Conservation (phyloP, 2,888 invertebrate species). For the Timema podura region DNA sequence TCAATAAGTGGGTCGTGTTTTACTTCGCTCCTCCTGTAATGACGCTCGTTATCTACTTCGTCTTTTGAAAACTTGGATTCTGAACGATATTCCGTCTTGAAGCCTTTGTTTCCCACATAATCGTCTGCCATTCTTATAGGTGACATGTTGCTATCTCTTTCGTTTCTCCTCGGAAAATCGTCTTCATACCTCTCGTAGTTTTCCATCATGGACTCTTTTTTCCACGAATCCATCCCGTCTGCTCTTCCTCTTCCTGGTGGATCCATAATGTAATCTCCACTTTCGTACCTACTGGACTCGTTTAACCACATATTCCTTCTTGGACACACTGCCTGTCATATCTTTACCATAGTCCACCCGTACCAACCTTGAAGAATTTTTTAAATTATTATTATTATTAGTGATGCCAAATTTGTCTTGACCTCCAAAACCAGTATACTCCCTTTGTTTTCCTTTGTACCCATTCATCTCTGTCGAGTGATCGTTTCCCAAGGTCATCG, state of each 20-base stretch:
- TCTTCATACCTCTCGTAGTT: constrained; percentile 18
- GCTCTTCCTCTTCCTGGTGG: constrained; percentile 56
- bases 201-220: constrained; percentile 20
- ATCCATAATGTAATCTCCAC: constrained; percentile 40
- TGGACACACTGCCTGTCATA: background rate
- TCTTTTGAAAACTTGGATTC: constrained; percentile 23
- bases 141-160: background rate
- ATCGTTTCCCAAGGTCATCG: constrained; percentile 6
- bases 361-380: constrained; percentile 8
- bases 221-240: constrained; percentile 62
- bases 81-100: constrained; percentile 31
- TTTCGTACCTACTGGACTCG: constrained; percentile 33
- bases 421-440: constrained; percentile 5
- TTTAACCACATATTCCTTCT: constrained; percentile 25
- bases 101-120: constrained; percentile 37
- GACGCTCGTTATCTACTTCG: constrained; percentile 33
- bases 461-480: constrained; percentile 17
- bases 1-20: constrained; percentile 40
- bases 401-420: background rate
- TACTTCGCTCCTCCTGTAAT: constrained; percentile 31
- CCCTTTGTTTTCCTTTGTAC: constrained; percentile 10
- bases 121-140: constrained; percentile 20
- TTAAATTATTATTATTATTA: constrained; percentile 5
- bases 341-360: constrained; percentile 13
- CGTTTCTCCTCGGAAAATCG: background rate